Evolutionary conservation across 2,113 vertebrate genomes (phyloP), one percentile per base, ranked within the genome.

Genomic region (Podocnemis expansa): DNA sequence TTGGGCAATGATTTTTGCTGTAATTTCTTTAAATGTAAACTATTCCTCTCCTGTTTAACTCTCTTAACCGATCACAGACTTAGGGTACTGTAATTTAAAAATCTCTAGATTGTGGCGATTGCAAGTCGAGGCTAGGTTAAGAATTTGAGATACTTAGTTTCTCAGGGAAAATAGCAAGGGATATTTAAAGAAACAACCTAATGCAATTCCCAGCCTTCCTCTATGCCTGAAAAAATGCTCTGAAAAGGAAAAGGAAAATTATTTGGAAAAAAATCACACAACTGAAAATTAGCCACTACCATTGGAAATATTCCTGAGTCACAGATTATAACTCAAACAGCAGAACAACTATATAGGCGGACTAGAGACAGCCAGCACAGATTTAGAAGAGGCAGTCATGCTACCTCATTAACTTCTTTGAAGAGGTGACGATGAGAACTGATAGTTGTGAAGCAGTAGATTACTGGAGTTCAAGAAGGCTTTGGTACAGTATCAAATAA

Each of bases 291-390:
- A 93, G 63, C 49, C 76, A 87, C 89, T 89, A 17, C 91, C 91
- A 49, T 0, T 94, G 94, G 93, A 95, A 94, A 91, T 78, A 67
- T 51, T 94, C 91, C 93, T 78, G 85, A 96, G 94, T 82, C 56
- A 67, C 93, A 82, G 63, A 95, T 87, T 91, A 89, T 84, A 96
- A 95, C 95, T 78, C 63, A 89, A 95, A 94, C 75, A 96, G 84
- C 2, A 73, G 56, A 87, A 93, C 22, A 76, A 63, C 78, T 90
- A 16, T n/a, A 80, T 58, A 89, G 56, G 17, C 38, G 54, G 27
- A 91, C 24, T 84, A 95, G 89, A 85, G 89, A 81, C 17, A 87
- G 67, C 43, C 45, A 45, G 85, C 81, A 86, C n/a, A 8, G 82
- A 84, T 38, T 86, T 1, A 0, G 79, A 95, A 89, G 80, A 87